These are phyloP conservation scores for Agonopterix alstromeriana DNA, from an alignment of 2,888 invertebrate genomes.

Conservation along the genomic window DNA sequence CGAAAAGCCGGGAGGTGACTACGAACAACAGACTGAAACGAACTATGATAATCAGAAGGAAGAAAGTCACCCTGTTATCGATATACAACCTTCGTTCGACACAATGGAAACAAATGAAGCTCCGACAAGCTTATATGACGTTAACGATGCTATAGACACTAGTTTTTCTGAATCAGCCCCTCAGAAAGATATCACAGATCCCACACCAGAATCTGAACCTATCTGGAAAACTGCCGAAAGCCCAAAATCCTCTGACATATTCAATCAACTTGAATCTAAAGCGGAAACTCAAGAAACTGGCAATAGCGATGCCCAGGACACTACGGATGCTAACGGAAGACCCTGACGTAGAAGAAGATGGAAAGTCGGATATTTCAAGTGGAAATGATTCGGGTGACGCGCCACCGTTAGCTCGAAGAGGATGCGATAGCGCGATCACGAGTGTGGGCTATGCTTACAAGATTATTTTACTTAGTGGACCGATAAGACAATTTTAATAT, in stretches of 20 bases:
- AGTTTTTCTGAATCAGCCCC: slow-evolving; percentile 33
- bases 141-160: slow-evolving; percentile 42
- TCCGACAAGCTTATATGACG: slow-evolving; percentile 34
- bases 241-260: slow-evolving; percentile 35
- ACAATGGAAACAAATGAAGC: neutral
- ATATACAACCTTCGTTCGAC: no score
- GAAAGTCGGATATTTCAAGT: slow-evolving; percentile 60
- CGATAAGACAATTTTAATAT: neutral
- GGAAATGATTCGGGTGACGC: slow-evolving; percentile 70
- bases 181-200: neutral
- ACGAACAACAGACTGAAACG: neutral
- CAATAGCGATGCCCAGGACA: neutral
- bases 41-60: neutral
- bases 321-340: slow-evolving; percentile 29
- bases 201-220: neutral
- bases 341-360: slow-evolving; percentile 50
- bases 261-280: slow-evolving; percentile 18
- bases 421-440: slow-evolving; percentile 2
- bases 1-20: neutral
- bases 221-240: neutral
- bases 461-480: neutral
- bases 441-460: slow-evolving; percentile 8
- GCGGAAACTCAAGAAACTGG: slow-evolving; percentile 1
- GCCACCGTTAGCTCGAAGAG: slow-evolving; percentile 4
- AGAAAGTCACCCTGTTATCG: neutral